Percentiles rank a stretch among this genome's conserved stretches.
Conservation (phyloP, 2,888 invertebrate genomes). For the Gymnocheta viridis region DNA sequence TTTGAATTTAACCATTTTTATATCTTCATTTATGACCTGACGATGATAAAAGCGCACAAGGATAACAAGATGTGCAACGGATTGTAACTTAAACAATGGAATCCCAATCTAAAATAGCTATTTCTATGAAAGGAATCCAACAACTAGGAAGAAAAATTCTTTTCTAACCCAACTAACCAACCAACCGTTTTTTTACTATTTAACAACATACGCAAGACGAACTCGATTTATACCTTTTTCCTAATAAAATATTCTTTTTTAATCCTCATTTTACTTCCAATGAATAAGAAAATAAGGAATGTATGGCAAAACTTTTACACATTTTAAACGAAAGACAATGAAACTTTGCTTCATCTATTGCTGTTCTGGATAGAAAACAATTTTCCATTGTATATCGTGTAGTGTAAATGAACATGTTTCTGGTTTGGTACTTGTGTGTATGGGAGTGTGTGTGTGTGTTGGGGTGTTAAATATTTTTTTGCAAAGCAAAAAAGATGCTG, state of each 20-base stretch:
- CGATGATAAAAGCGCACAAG: conserved; percentile 23
- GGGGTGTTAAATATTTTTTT: background rate
- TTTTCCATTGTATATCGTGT: background rate
- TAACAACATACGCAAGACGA: background rate
- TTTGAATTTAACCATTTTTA: conserved; percentile 19
- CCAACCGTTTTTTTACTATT: background rate
- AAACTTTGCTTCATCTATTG: background rate
- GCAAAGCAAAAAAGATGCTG: background rate
- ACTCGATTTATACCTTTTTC: background rate
- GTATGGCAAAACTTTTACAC: conserved; percentile 1
- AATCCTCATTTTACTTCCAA: conserved; percentile 9
- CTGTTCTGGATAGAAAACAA: background rate
- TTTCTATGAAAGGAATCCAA: background rate
- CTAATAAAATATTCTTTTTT: conserved; percentile 30
- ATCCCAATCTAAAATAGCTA: conserved; percentile 1
- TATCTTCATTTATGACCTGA: conserved; percentile 39
- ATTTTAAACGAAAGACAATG: background rate
- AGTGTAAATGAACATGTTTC: conserved; percentile 20
- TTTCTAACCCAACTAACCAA: background rate
- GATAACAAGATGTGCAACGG: conserved; percentile 39
- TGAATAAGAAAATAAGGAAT: background rate
- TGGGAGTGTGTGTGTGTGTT: background rate
- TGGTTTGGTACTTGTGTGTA: background rate
- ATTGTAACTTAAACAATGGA: conserved; percentile 22
- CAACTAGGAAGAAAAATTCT: too few species aligned